phyloP scores from a whole-genome alignment of 2,113 vertebrate genomes.

The Bufo bufo region DNA sequence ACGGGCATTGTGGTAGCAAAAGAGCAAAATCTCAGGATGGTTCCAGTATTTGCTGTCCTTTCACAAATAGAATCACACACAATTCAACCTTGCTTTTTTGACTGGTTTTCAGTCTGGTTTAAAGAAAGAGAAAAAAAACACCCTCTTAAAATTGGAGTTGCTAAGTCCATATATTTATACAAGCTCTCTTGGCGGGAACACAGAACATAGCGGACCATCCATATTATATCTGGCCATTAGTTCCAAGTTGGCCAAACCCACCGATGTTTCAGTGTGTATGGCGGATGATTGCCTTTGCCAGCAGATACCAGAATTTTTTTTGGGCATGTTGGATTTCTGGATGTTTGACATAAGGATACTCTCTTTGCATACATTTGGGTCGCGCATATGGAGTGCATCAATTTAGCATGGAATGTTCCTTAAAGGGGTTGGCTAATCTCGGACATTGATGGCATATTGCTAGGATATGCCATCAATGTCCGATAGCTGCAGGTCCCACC shows the following conservation, averaged over 20 bases:
- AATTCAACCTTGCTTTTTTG: neutral
- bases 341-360: too few species aligned
- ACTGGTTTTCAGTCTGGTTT: too few species aligned
- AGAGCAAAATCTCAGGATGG: constrained; percentile 11
- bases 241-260: neutral
- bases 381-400: too few species aligned
- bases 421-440: too few species aligned
- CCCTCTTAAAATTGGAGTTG: neutral
- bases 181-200: neutral
- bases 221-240: neutral
- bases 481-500: too few species aligned
- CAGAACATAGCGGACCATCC: neutral
- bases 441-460: too few species aligned
- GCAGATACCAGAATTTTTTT: neutral
- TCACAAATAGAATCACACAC: neutral
- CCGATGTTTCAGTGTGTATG: neutral
- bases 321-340: neutral
- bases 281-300: neutral
- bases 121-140: too few species aligned
- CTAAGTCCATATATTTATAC: neutral
- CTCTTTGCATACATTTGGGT: too few species aligned
- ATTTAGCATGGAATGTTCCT: too few species aligned
- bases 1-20: constrained; percentile 18
- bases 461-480: too few species aligned
- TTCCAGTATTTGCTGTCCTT: constrained; percentile 1